Evolutionary conservation across 2,113 vertebrate species (phyloP), one percentile per base, ranked within the genome.

Genomic region (Triplophysa siluroides): DNA sequence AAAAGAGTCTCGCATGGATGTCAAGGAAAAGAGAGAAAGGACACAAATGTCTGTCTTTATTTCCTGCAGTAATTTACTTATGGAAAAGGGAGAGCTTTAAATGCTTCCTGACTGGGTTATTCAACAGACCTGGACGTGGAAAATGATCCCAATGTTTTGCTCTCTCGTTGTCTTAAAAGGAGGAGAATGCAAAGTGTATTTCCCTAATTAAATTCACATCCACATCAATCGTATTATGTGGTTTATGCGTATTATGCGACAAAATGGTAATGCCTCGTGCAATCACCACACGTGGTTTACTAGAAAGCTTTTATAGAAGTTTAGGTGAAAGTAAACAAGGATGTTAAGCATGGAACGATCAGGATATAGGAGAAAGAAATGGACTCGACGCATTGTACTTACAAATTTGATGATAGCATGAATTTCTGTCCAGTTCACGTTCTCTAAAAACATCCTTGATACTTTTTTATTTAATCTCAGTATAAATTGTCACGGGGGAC

Each of bases 1-100:
- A 67, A 75, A 72, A 61, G 26, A 76, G 63, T n/a, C 58, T 61
- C 61, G 65, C 83, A 83, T 83, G 65, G 43, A 71, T 79, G 24
- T 60, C 45, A n/a, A 58, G 50, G 13, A 52, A 45, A 52, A 78
- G 54, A 45, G 64, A 81, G 78, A 64, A 47, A 78, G 70, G 76
- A 73, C 52, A 23, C 66, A 70, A 80, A 76, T 43, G 45, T 81
- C 58, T 54, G 64, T 45, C 72, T 86, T 82, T 79, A 86, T 82
- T 76, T 81, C 84, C 82, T 79, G 52, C 63, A 21, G 72, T 83
- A 86, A 83, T 76, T 72, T 76, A 79, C 76, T 82, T 83, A 81
- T 78, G 67, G 72, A 72, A 80, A 80, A 83, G 62, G 45, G 77
- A 84, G 50, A 76, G 78, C 74, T 50, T 24, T 72, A 75, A 78